These are phyloP conservation scores for Porites lobata DNA, from an alignment of 92 coral and sea anemone species.

Conservation along the genomic window DNA sequence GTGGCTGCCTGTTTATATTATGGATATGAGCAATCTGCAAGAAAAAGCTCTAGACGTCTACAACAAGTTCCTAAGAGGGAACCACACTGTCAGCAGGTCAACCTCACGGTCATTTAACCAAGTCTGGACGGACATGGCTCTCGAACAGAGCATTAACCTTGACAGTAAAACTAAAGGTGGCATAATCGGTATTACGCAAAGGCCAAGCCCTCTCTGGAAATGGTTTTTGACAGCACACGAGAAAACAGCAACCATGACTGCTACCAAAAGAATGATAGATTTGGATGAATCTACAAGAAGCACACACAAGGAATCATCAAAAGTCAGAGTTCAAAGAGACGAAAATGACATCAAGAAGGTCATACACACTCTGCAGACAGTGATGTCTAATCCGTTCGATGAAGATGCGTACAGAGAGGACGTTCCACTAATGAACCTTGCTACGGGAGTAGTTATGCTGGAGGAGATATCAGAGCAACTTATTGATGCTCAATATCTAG, in stretches of 20 bases:
- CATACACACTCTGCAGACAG: too few relatives aligned
- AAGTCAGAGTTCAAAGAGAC: neutral
- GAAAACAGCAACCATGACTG: conserved; percentile 45
- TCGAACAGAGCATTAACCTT: conserved; percentile 62
- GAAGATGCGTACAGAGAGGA: too few relatives aligned
- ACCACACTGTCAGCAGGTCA: conserved; percentile 62
- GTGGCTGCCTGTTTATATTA: conserved; percentile 65
- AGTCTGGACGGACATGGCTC: conserved; percentile 62
- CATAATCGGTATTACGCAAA: conserved; percentile 61
- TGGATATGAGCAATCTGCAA: conserved; percentile 47
- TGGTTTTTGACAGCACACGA: conserved; percentile 53
- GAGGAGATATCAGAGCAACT: neutral
- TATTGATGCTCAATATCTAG: neutral
- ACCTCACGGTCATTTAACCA: conserved; percentile 51
- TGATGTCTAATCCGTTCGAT: too few relatives aligned
- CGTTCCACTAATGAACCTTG: conserved; percentile 46
- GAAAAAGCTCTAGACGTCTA: conserved; percentile 42
- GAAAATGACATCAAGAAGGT: too few relatives aligned
- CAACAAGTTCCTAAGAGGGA: conserved; percentile 49
- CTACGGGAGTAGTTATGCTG: conserved; percentile 56
- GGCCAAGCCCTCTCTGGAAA: conserved; percentile 43
- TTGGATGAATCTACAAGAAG: conserved; percentile 18
- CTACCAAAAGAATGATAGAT: conserved; percentile 43
- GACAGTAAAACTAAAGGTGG: conserved; percentile 64
- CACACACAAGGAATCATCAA: conserved; percentile 37